These are phyloP conservation scores for Sinocyclocheilus grahami DNA, from an alignment of 2,113 vertebrate species.

Conservation along the genomic window DNA sequence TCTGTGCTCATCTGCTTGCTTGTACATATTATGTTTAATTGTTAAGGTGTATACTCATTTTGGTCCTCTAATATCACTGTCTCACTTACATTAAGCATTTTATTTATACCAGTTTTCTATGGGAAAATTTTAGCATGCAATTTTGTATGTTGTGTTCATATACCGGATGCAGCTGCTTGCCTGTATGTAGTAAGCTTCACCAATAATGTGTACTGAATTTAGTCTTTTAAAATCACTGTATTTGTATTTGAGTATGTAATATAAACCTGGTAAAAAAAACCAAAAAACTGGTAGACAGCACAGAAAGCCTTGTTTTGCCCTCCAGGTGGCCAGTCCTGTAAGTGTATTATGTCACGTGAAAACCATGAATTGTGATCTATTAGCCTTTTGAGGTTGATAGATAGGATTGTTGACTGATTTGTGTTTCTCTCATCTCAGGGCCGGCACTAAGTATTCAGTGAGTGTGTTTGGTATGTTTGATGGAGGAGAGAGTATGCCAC, in stretches of 20 bases:
- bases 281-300: not conserved
- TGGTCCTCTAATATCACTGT: no score
- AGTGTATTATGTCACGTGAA: not conserved
- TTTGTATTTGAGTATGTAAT: not conserved
- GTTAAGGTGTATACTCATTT: no score
- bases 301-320: not conserved
- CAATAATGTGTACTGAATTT: not conserved
- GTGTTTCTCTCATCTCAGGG: slow-evolving; percentile 72
- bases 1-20: not conserved
- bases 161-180: not conserved
- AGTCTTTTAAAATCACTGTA: not conserved
- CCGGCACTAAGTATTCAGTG: slow-evolving; percentile 92
- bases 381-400: not conserved
- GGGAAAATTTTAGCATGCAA: no score
- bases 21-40: not conserved
- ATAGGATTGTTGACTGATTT: not conserved
- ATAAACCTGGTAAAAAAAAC: not conserved
- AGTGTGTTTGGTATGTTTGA: slow-evolving; percentile 97
- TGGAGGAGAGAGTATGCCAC: slow-evolving; percentile 90
- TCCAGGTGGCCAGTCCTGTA: not conserved
- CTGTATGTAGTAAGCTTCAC: not conserved
- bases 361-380: not conserved
- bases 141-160: not conserved
- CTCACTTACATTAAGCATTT: no score
- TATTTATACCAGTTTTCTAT: no score